Percentiles rank a stretch among this genome's conserved stretches.
phyloP scores from a whole-genome alignment of 2,113 vertebrate species.

The Zosterops borbonicus region DNA sequence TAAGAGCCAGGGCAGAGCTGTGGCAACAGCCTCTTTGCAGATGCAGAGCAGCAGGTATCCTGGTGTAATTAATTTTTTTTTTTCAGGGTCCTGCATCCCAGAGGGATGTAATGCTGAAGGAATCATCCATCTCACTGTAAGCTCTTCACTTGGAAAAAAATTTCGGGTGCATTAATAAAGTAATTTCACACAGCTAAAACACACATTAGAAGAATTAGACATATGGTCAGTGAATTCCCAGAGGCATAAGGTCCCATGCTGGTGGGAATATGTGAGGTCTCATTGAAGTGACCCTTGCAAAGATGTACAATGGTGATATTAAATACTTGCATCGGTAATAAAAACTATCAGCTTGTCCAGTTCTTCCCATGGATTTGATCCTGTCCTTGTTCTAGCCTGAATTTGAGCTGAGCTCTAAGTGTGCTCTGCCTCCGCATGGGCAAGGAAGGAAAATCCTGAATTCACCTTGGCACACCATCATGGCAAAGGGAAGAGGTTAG shows the following conservation, averaged over 20 bases:
- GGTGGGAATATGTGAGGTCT: neutral
- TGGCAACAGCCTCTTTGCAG: neutral
- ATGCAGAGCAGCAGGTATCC: neutral
- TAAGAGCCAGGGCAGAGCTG: neutral
- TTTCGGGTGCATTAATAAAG: neutral
- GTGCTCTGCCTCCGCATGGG: neutral
- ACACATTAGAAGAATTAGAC: neutral
- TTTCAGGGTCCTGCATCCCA: rapidly evolving
- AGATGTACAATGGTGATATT: neutral
- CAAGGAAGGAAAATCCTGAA: neutral
- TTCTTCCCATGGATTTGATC: neutral
- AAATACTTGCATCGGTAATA: neutral
- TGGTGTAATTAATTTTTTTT: neutral
- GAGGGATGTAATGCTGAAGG: neutral
- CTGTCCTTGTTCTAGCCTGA: neutral
- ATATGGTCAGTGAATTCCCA: neutral
- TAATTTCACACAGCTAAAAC: neutral
- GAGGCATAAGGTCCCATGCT: neutral
- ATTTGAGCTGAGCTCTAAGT: neutral
- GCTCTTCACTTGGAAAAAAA: neutral
- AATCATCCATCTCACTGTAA: neutral
- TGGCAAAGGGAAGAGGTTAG: neutral
- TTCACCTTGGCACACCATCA: neutral
- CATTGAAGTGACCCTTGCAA: neutral
- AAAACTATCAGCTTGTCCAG: neutral